phyloP scores from a whole-genome alignment of 2,888 invertebrate genomes.

The Hydraecia micacea region DNA sequence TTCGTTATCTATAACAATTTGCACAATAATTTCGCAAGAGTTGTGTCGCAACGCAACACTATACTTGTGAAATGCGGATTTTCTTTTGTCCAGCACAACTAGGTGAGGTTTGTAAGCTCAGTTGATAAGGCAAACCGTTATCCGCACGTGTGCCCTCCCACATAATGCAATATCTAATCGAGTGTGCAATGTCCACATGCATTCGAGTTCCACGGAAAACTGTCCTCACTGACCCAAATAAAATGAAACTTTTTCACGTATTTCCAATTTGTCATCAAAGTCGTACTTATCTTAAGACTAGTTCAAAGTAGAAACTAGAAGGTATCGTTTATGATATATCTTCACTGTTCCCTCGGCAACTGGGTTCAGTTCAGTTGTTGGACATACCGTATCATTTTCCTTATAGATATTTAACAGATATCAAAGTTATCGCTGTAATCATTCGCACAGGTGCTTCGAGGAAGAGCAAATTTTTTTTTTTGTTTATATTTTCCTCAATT shows the following conservation, averaged over 20 bases:
- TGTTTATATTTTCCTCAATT: conserved; percentile 61
- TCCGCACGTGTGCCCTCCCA: conserved; percentile 83
- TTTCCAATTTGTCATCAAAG: conserved; percentile 15
- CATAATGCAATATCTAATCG: conserved; percentile 74
- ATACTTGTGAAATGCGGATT: conserved; percentile 66
- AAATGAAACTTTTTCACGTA: conserved; percentile 13
- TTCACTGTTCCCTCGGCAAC: conserved; percentile 17
- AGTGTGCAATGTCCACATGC: conserved; percentile 62
- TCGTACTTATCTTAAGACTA: background rate
- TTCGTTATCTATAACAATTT: conserved; percentile 10
- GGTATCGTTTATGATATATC: background rate
- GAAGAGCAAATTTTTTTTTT: conserved; percentile 48
- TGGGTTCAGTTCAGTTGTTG: background rate
- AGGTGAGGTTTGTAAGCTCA: conserved; percentile 65
- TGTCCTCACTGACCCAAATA: conserved; percentile 45
- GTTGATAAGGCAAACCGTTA: conserved; percentile 81
- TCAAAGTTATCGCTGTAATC: conserved; percentile 40
- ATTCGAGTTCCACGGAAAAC: conserved; percentile 50
- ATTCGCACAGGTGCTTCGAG: conserved; percentile 46
- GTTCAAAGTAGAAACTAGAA: conserved; percentile 12
- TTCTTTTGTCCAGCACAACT: conserved; percentile 67
- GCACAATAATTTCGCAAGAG: conserved; percentile 39
- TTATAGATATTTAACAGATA: conserved; percentile 46
- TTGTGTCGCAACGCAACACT: conserved; percentile 45
- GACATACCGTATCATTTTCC: conserved; percentile 53